Percentiles rank a stretch among this genome's conserved stretches.
phyloP scores from a whole-genome alignment of 2,888 invertebrate genomes.

The Sarcophaga rosellei region DNA sequence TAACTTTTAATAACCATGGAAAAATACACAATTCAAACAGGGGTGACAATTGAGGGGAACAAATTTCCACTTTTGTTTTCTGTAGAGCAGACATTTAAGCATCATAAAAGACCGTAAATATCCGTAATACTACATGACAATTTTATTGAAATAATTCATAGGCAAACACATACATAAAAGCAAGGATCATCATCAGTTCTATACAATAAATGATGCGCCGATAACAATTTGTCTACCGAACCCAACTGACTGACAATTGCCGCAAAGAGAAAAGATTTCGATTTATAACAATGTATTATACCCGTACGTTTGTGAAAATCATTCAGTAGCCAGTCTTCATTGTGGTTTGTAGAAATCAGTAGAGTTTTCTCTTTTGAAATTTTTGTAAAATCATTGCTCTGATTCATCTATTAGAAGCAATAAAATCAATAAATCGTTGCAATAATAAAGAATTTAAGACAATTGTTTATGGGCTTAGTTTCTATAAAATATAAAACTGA shows the following conservation, averaged over 20 bases:
- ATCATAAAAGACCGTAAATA: slow-evolving; percentile 59
- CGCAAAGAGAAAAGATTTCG: background rate
- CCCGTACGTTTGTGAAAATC: slow-evolving; percentile 56
- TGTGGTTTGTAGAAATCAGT: slow-evolving; percentile 53
- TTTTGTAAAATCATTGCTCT: slow-evolving; percentile 13
- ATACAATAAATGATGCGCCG: background rate
- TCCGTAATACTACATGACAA: slow-evolving; percentile 69
- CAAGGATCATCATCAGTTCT: slow-evolving; percentile 37
- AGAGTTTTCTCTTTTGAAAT: slow-evolving; percentile 16
- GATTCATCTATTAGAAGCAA: slow-evolving; percentile 38
- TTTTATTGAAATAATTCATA: slow-evolving; percentile 42
- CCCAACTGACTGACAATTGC: slow-evolving; percentile 29
- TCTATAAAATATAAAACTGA: too few species aligned
- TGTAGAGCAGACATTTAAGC: slow-evolving; percentile 32
- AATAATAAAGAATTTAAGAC: slow-evolving; percentile 51
- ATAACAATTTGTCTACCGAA: slow-evolving; percentile 60
- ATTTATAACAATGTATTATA: background rate
- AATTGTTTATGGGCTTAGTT: slow-evolving; percentile 54
- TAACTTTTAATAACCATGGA: slow-evolving; percentile 32
- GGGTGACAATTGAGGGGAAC: slow-evolving; percentile 72
- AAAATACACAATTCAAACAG: slow-evolving; percentile 43
- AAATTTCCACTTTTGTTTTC: slow-evolving; percentile 66
- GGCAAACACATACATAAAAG: slow-evolving; percentile 5
- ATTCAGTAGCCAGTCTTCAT: slow-evolving; percentile 30
- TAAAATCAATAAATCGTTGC: slow-evolving; percentile 38